Evolutionary conservation across 2,797 vertebrate species (phyloP).

Genomic region (Remorina albescens): DNA sequence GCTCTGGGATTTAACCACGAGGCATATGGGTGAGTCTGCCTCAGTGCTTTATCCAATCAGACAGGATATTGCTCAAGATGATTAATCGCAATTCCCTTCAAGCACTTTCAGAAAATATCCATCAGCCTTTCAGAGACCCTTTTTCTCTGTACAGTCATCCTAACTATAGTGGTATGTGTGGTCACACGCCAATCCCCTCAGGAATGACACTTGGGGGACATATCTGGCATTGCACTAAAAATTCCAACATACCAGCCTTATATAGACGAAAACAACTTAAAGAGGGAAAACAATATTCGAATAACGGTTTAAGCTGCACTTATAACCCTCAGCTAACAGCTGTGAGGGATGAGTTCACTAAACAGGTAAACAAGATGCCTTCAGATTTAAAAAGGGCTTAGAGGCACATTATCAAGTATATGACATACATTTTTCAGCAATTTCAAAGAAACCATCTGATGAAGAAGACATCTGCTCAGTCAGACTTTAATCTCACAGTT

Average conservation of each 20-base stretch:
- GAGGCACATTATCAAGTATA: not conserved
- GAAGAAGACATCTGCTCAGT: not conserved
- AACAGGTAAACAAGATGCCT: slow-evolving; percentile 17
- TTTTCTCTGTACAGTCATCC: slow-evolving; percentile 25
- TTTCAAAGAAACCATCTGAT: not conserved
- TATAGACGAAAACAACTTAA: slow-evolving; percentile 23
- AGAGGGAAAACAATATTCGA: slow-evolving; percentile 21
- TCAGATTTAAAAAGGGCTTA: not conserved
- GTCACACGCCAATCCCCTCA: slow-evolving; percentile 49
- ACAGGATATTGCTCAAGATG: slow-evolving; percentile 34
- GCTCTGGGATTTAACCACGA: slow-evolving; percentile 43
- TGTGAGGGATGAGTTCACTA: not conserved
- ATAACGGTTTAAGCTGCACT: slow-evolving; percentile 38
- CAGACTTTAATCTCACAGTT: not conserved
- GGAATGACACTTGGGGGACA: slow-evolving; percentile 37
- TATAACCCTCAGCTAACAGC: slow-evolving; percentile 29
- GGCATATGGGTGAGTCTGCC: slow-evolving; percentile 30
- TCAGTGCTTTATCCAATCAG: slow-evolving; percentile 44
- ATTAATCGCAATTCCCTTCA: slow-evolving; percentile 25
- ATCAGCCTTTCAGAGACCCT: slow-evolving; percentile 12
- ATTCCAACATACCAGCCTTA: slow-evolving; percentile 55
- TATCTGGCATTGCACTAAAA: slow-evolving; percentile 52
- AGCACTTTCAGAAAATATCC: slow-evolving; percentile 25
- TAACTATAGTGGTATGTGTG: slow-evolving; percentile 15
- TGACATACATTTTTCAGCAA: not conserved